Conservation (phyloP, 2,888 invertebrate species). For the Glyphotaelius pellucidus region DNA sequence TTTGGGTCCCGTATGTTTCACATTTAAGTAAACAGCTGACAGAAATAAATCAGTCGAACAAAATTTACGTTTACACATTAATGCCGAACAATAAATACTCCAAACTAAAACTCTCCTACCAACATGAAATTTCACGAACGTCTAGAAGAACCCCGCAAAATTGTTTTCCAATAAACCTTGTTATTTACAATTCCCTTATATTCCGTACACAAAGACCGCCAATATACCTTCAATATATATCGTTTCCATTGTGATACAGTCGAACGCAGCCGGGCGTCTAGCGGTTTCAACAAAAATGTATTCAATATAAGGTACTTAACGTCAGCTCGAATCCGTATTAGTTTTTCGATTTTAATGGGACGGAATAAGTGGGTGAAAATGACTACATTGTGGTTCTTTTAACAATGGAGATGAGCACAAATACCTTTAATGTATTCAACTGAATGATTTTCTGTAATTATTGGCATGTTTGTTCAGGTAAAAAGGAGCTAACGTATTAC, state of each 20-base stretch:
- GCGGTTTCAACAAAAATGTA: conserved; percentile 2
- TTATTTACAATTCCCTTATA: conserved; percentile 2
- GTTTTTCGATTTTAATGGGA: conserved; percentile 2
- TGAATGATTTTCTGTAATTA: background rate
- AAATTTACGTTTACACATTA: background rate
- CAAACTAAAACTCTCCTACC: background rate
- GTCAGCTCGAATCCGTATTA: background rate
- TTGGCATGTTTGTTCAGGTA: background rate
- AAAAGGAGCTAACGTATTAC: no score
- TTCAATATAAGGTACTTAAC: conserved; percentile 2
- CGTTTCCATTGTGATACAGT: background rate
- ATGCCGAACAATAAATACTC: background rate
- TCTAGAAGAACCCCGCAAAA: background rate
- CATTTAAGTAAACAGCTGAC: background rate
- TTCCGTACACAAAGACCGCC: background rate
- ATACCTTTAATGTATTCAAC: background rate
- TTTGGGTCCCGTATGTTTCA: background rate
- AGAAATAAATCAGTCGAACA: background rate
- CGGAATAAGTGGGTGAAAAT: background rate
- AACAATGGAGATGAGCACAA: background rate
- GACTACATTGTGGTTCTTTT: background rate
- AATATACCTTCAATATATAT: conserved; percentile 2
- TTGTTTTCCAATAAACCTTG: background rate
- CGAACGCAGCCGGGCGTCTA: background rate
- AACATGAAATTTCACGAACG: background rate